These are phyloP conservation scores for Cynopterus sphinx DNA, from an alignment of 2,797 vertebrate species.

Conservation along the genomic window DNA sequence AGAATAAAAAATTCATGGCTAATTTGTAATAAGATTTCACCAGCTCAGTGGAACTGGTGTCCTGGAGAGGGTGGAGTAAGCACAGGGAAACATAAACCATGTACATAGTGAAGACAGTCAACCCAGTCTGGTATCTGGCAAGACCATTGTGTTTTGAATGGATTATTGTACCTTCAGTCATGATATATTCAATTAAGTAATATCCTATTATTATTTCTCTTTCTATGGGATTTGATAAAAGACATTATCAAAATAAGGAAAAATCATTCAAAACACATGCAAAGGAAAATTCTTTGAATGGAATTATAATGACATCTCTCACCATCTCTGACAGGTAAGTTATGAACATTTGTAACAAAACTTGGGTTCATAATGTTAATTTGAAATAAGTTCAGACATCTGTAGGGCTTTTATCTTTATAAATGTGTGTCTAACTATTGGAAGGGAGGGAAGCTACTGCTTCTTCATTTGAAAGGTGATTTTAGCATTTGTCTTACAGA, in stretches of 20 bases:
- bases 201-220: conserved; percentile 70
- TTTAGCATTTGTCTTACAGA: not conserved
- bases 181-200: conserved; percentile 61
- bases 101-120: conserved; percentile 57
- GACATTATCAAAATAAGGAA: conserved; percentile 65
- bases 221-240: conserved; percentile 71
- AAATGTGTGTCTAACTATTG: not conserved
- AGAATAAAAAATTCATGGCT: conserved; percentile 66
- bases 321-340: conserved; percentile 68
- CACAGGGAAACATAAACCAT: not conserved
- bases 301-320: conserved; percentile 68
- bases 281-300: conserved; percentile 70
- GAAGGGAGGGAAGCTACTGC: not conserved
- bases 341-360: conserved; percentile 57
- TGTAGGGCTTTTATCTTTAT: conserved; percentile 37
- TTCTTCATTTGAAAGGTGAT: not conserved
- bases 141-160: conserved; percentile 26
- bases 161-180: conserved; percentile 48
- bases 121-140: conserved; percentile 33
- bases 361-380: conserved; percentile 51
- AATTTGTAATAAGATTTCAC: conserved; percentile 71
- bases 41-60: not conserved
- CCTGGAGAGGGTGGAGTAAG: not conserved
- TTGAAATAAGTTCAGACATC: conserved; percentile 59
- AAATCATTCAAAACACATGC: conserved; percentile 69